phyloP scores from a whole-genome alignment of 2,113 vertebrate species.

The Paraplagusia blochii region DNA sequence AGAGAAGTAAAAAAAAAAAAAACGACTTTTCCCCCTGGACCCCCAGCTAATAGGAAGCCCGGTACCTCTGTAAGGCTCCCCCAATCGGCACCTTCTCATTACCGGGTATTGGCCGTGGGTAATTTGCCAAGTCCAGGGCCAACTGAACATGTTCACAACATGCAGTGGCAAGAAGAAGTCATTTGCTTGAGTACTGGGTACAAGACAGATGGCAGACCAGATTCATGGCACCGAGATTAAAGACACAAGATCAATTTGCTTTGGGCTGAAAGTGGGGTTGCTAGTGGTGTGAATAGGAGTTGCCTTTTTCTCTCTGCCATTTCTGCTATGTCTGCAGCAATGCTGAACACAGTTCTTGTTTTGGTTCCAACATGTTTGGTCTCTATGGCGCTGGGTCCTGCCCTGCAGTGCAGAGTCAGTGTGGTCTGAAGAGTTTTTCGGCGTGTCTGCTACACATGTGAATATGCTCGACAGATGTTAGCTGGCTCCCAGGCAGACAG shows the following conservation, averaged over 20 bases:
- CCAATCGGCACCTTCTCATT: constrained; percentile 48
- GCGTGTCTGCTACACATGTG: constrained; percentile 66
- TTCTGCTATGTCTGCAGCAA: constrained; percentile 44
- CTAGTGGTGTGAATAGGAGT: constrained; percentile 53
- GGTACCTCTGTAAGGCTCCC: constrained; percentile 29
- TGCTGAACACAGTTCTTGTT: constrained; percentile 58
- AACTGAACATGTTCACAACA: constrained; percentile 54
- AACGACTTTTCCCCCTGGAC: constrained; percentile 42
- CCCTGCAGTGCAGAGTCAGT: constrained; percentile 51
- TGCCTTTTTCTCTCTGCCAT: constrained; percentile 37
- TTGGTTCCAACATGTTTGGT: constrained; percentile 56
- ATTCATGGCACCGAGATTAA: constrained; percentile 43
- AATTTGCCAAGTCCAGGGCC: constrained; percentile 32
- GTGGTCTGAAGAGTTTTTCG: constrained; percentile 56
- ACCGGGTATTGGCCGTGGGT: constrained; percentile 12
- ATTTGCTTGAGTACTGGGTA: constrained; percentile 49
- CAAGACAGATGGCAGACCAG: constrained; percentile 47
- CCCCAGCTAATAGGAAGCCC: constrained; percentile 51
- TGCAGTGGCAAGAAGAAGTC: constrained; percentile 45
- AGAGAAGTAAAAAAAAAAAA: constrained; percentile 46
- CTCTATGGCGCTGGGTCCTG: constrained; percentile 53
- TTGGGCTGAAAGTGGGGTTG: constrained; percentile 39
- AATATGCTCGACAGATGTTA: constrained; percentile 78
- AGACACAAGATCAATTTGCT: constrained; percentile 37
- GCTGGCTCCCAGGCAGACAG: constrained; percentile 66